A percentile compares a stretch with the other conserved stretches of the same genome.
Evolutionary conservation across 1,140 invertebrate species (phyloP).

Genomic region (Apis cerana): DNA sequence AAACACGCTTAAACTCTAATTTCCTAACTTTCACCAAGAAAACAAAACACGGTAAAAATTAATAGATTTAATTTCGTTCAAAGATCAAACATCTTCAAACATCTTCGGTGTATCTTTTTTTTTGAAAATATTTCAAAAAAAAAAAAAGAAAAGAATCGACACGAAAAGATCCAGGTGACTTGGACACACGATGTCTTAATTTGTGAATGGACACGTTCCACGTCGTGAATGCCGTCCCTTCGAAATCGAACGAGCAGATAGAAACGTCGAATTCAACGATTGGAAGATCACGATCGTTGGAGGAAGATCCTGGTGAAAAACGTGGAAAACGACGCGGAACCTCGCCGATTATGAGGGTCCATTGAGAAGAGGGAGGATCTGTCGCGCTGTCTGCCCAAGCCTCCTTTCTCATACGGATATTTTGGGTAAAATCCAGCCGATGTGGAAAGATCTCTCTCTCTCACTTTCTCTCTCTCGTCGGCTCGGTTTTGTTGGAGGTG

Average conservation of each 20-base stretch:
- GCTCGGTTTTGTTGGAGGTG: slow-evolving; percentile 75
- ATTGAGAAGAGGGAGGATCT: slow-evolving; percentile 53
- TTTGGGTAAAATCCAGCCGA: slow-evolving; percentile 66
- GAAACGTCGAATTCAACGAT: not conserved
- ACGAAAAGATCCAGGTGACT: slow-evolving; percentile 13
- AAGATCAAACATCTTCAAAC: too few relatives aligned
- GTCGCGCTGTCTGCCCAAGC: slow-evolving; percentile 49
- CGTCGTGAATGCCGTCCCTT: not conserved
- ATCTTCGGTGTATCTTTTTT: too few relatives aligned
- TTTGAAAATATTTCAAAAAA: too few relatives aligned
- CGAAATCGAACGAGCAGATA: not conserved
- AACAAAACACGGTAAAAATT: too few relatives aligned
- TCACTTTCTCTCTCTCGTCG: slow-evolving; percentile 52
- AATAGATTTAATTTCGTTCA: too few relatives aligned
- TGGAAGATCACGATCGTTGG: slow-evolving; percentile 70
- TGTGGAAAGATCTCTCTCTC: slow-evolving; percentile 57
- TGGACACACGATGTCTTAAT: slow-evolving; percentile 47
- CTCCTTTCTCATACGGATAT: slow-evolving; percentile 51
- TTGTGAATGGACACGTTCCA: slow-evolving; percentile 72
- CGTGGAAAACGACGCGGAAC: slow-evolving; percentile 60
- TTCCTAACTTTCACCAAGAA: too few relatives aligned
- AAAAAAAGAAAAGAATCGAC: not conserved
- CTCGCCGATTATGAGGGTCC: slow-evolving; percentile 74
- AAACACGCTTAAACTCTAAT: too few relatives aligned
- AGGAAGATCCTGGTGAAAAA: slow-evolving; percentile 2